phyloP scores from a whole-genome alignment of 2,113 vertebrate species.

The Marmota monax region DNA sequence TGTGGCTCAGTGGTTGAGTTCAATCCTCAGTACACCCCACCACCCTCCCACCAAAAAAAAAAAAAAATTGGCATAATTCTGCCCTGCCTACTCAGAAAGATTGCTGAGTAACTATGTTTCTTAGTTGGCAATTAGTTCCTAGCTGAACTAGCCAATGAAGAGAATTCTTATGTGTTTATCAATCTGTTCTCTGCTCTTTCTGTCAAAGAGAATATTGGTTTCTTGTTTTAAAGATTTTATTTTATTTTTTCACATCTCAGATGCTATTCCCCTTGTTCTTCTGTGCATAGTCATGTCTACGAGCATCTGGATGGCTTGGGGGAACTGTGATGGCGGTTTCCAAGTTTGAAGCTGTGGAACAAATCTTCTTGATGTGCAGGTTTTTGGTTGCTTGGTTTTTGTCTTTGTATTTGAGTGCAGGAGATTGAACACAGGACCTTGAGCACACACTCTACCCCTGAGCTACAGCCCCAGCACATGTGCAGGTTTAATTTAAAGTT shows the following conservation, averaged over 20 bases:
- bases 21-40: too few relatives aligned
- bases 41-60: too few relatives aligned
- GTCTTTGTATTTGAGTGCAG: not conserved
- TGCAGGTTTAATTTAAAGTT: not conserved
- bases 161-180: slow-evolving; percentile 5
- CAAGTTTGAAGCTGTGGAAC: not conserved
- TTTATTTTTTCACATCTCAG: not conserved
- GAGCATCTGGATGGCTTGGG: not conserved
- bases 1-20: too few relatives aligned
- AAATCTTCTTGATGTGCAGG: not conserved
- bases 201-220: not conserved
- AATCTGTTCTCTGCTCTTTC: slow-evolving; percentile 1
- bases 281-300: not conserved
- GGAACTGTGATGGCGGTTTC: not conserved
- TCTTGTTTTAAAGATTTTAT: not conserved
- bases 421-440: not conserved
- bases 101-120: not conserved
- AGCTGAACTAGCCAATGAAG: not conserved
- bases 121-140: not conserved
- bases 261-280: not conserved
- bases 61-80: not conserved
- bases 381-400: not conserved
- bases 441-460: not conserved
- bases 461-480: not conserved
- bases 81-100: not conserved